Percentiles rank a stretch among this genome's conserved stretches.
Evolutionary conservation across 2,797 vertebrate genomes (phyloP).

Genomic region (Dallia pectoralis): DNA sequence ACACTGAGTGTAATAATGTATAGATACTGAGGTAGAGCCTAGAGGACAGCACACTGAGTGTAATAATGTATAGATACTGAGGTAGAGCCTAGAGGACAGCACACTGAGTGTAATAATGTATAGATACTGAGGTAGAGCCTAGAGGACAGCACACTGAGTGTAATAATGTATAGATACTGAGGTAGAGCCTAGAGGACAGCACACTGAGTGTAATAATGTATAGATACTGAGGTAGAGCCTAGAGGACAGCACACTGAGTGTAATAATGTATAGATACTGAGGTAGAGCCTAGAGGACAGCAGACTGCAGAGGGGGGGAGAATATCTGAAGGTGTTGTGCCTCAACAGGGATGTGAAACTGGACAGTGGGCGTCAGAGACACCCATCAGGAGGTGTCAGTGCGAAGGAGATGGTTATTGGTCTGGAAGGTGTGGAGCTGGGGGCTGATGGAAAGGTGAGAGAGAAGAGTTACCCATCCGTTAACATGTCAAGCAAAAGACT

Average conservation of each 20-base stretch:
- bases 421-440: conserved; percentile 97
- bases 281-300: conserved; percentile 25
- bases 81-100: no score
- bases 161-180: conserved; percentile 36
- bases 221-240: no score
- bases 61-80: conserved; percentile 36
- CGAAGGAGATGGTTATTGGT: conserved; percentile 94
- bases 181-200: no score
- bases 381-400: conserved; percentile 86
- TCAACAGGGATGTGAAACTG: conserved; percentile 86
- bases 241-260: conserved; percentile 24
- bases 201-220: conserved; percentile 39
- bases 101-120: conserved; percentile 39
- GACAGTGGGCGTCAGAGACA: conserved; percentile 90
- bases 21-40: no score
- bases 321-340: conserved; percentile 48
- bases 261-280: conserved; percentile 8
- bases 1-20: conserved; percentile 39
- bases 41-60: no score
- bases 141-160: no score
- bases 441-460: conserved; percentile 94
- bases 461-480: background rate
- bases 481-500: background rate
- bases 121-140: no score
- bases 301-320: background rate